Evolutionary conservation across 2,113 vertebrate species (phyloP), one percentile per base, ranked within the genome.

Genomic region (Egretta garzetta): DNA sequence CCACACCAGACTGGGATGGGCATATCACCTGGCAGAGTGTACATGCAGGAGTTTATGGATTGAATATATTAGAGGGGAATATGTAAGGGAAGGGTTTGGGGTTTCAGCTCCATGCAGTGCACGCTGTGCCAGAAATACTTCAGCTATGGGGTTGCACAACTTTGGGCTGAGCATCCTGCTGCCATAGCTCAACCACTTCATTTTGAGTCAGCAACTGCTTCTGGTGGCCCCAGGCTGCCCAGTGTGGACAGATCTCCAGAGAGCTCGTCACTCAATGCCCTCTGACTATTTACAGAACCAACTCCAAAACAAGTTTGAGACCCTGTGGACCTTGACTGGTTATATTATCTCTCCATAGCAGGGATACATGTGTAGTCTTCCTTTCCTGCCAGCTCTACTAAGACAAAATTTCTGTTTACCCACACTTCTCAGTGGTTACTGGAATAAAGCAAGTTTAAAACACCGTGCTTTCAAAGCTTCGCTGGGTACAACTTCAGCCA

Each of bases 181-280:
- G 59, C 55, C 62, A 20, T 4, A 11, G 47, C 22, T 67, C 37
- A 62, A 41, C 15, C 4, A 58, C 30, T 22, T 71, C 39, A 32
- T 32, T 39, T 63, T 0, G 7, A 87, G 32, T 43, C 66, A 59
- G 47, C 1, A 15, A 37, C 77, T 71, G 72, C 23, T 70, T 24
- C 83, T 30, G 59, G 30, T 0, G 1, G 62, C 28, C 22, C 24
- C 14, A 71, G 33, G 17, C 35, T 89, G 59, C 33, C 37, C 73
- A 63, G n/a, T 4, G 63, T 1, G 13, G 37, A 77, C 45, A 71
- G 72, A 63, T 28, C 28, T 39, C 28, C 75, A 77, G 39, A 66
- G 13, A 63, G 13, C 16, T 33, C 4, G 1, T 35, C 1, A 1
- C 49, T 59, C 28, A 68, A 26, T 0, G 7, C 12, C 13, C 53